Evolutionary conservation across 2,888 invertebrate genomes (phyloP).

Genomic region (Lepidochitona cinerea): DNA sequence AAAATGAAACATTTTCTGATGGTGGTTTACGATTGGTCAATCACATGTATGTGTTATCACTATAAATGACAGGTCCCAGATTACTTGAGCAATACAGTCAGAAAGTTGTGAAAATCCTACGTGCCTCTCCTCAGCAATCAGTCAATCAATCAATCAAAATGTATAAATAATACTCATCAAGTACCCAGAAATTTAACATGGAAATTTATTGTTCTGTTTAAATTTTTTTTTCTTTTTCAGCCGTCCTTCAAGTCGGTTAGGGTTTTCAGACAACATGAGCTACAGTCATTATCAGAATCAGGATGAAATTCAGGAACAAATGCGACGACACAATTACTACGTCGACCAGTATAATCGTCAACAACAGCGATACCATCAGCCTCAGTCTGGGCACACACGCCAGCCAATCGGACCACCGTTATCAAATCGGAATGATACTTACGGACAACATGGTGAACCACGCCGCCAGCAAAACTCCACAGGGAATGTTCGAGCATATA

Average conservation of each 20-base stretch:
- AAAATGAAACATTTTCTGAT: too few species aligned
- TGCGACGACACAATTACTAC: background rate
- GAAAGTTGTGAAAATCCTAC: too few species aligned
- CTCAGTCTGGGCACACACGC: background rate
- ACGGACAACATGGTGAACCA: background rate
- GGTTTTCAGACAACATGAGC: slow-evolving; percentile 11
- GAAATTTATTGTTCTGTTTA: background rate
- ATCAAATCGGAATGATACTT: background rate
- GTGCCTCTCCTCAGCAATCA: too few species aligned
- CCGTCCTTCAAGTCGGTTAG: slow-evolving; percentile 17
- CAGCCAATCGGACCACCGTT: background rate
- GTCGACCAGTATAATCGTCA: background rate
- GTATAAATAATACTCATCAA: too few species aligned
- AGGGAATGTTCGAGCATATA: background rate
- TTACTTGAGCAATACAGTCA: too few species aligned
- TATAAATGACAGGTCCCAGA: too few species aligned
- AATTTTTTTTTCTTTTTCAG: slow-evolving; percentile 10
- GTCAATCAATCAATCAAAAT: background rate
- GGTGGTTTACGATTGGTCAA: too few species aligned
- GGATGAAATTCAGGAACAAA: slow-evolving; percentile 77
- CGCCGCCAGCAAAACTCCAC: background rate
- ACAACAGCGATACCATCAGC: background rate
- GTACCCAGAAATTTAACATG: too few species aligned
- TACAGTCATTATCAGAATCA: slow-evolving; percentile 86
- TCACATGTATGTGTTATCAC: too few species aligned